These are phyloP conservation scores for Yponomeuta cagnagella DNA, from an alignment of 2,888 invertebrate species.

Conservation along the genomic window DNA sequence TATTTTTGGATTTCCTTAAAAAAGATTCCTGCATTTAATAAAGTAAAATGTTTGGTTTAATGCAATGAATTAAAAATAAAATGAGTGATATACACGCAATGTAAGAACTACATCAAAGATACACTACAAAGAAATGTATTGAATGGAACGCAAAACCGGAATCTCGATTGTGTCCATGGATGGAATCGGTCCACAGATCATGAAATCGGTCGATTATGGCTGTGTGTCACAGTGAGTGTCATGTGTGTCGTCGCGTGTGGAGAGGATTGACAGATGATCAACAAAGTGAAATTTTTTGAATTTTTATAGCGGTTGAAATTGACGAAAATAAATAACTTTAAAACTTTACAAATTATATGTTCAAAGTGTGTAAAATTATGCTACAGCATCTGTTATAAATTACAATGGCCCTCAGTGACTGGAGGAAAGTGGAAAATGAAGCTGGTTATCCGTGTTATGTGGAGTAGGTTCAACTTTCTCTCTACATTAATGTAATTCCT, in stretches of 20 bases:
- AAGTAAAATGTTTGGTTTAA: too few relatives aligned
- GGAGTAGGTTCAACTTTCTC: constrained; percentile 56
- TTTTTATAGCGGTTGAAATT: constrained; percentile 2
- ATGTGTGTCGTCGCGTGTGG: too few relatives aligned
- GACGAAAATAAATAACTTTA: not conserved
- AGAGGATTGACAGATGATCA: not conserved
- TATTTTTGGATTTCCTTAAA: not conserved
- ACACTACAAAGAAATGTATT: too few relatives aligned
- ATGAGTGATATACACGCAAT: too few relatives aligned
- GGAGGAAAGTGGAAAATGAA: constrained; percentile 77
- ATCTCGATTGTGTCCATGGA: too few relatives aligned
- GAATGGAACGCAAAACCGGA: too few relatives aligned
- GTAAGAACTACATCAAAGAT: too few relatives aligned
- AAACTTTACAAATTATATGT: not conserved
- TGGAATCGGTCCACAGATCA: too few relatives aligned
- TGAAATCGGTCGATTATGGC: too few relatives aligned
- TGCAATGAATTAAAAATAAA: too few relatives aligned
- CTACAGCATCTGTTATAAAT: not conserved
- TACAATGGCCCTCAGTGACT: constrained; percentile 49
- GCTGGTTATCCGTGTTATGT: constrained; percentile 77
- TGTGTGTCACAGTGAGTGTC: too few relatives aligned
- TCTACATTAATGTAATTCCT: constrained; percentile 4
- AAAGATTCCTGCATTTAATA: too few relatives aligned
- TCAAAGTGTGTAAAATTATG: not conserved
- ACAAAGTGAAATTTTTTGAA: not conserved